These are phyloP conservation scores for Pterocles burchelli DNA, from an alignment of 2,113 vertebrate genomes.

Conservation along the genomic window DNA sequence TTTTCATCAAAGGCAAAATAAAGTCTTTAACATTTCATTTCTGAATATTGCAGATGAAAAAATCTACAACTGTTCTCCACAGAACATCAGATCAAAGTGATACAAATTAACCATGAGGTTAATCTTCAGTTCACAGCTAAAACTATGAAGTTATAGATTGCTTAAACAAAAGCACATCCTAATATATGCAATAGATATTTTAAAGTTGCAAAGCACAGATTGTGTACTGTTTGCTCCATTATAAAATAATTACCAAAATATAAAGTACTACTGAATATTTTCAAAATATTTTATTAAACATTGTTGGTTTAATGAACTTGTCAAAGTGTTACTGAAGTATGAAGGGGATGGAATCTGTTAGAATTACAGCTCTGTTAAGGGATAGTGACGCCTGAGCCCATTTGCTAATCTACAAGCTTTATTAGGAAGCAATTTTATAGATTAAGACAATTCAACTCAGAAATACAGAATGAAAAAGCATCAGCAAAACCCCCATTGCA, in stretches of 20 bases:
- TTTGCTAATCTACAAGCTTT: not conserved
- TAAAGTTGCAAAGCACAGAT: not conserved
- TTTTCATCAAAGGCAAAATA: conserved; percentile 31
- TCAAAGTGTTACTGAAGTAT: not conserved
- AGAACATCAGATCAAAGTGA: conserved; percentile 8
- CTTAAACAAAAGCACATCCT: not conserved
- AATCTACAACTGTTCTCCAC: not conserved
- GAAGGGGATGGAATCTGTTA: not conserved
- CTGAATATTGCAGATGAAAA: not conserved
- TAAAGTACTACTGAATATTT: not conserved
- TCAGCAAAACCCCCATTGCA: not conserved
- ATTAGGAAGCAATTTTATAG: not conserved
- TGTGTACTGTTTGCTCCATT: not conserved
- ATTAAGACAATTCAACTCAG: not conserved
- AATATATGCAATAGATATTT: not conserved
- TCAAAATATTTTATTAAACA: not conserved
- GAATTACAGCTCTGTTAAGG: not conserved
- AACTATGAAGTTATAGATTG: not conserved
- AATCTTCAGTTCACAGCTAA: conserved; percentile 7
- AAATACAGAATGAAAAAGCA: not conserved
- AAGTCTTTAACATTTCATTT: not conserved
- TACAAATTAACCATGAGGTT: not conserved
- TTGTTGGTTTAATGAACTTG: not conserved
- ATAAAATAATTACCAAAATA: not conserved
- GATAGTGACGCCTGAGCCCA: not conserved